Conservation (phyloP, 2,113 vertebrate species). For the Ptyas mucosa region DNA sequence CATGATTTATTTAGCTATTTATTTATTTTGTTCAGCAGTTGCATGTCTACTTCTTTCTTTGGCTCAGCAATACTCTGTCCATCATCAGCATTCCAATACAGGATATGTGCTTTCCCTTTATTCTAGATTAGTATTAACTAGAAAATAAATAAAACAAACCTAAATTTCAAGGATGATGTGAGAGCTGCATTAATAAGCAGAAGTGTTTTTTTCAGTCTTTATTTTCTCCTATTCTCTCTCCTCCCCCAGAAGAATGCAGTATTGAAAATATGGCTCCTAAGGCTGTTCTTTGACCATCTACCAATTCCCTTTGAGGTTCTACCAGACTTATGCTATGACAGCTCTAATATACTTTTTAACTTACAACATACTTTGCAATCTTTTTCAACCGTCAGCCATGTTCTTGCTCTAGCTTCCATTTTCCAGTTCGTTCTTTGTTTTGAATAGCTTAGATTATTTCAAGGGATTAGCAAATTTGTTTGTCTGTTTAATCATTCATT, state of each 20-base stretch:
- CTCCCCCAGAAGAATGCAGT: not conserved
- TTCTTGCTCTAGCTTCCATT: slow-evolving; percentile 3
- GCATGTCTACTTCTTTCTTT: not conserved
- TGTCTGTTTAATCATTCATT: not conserved
- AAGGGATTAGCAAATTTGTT: slow-evolving; percentile 7
- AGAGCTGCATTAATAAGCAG: not conserved
- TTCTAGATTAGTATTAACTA: not conserved
- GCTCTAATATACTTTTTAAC: not conserved
- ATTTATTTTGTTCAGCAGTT: not conserved
- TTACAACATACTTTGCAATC: not conserved
- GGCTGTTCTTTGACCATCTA: not conserved
- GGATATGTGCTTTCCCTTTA: not conserved
- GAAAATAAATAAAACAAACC: not conserved
- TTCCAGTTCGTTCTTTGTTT: slow-evolving; percentile 20
- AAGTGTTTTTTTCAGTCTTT: not conserved
- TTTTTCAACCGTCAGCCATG: not conserved
- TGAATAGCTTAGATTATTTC: slow-evolving; percentile 44
- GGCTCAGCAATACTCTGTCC: not conserved
- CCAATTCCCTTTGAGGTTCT: not conserved
- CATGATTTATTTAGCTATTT: not conserved
- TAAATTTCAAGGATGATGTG: not conserved
- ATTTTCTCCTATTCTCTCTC: not conserved
- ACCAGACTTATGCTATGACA: not conserved
- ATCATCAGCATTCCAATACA: not conserved
- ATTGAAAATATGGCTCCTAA: not conserved